phyloP scores from a whole-genome alignment of 2,888 invertebrate genomes.

The Timema cristinae region DNA sequence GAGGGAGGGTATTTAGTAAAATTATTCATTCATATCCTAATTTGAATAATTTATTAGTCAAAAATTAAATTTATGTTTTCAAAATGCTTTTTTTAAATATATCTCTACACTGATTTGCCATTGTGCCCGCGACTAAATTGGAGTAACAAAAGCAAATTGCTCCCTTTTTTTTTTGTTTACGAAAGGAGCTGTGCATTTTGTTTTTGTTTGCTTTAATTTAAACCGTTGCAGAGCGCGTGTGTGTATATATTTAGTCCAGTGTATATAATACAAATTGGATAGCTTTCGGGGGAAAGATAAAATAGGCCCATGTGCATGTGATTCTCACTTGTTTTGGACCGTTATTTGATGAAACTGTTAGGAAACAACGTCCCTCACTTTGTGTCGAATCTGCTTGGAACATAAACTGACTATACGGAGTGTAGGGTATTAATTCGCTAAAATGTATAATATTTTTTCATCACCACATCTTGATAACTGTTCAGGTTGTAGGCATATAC shows the following conservation, averaged over 20 bases:
- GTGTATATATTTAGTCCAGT: conserved; percentile 12
- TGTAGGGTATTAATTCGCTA: too few relatives aligned
- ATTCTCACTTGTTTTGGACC: too few relatives aligned
- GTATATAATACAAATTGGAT: conserved; percentile 16
- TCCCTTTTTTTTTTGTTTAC: neutral
- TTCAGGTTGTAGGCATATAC: too few relatives aligned
- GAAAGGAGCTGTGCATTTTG: conserved; percentile 6
- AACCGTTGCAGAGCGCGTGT: conserved; percentile 7
- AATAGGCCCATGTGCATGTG: too few relatives aligned
- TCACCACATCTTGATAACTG: too few relatives aligned
- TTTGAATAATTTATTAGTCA: conserved; percentile 12
- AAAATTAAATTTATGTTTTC: neutral
- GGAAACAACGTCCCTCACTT: too few relatives aligned
- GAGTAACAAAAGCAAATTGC: conserved; percentile 15
- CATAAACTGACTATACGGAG: too few relatives aligned
- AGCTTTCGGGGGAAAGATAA: too few relatives aligned
- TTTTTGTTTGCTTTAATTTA: conserved; percentile 14
- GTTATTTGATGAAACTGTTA: too few relatives aligned
- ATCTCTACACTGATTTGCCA: conserved; percentile 8
- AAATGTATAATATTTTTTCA: too few relatives aligned
- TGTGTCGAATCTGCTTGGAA: too few relatives aligned
- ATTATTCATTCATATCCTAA: neutral
- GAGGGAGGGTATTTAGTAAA: too few relatives aligned
- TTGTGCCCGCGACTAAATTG: neutral
- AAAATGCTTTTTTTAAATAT: neutral